Conservation (phyloP, 1,140 invertebrate genomes). For the Drosophila sechellia region DNA sequence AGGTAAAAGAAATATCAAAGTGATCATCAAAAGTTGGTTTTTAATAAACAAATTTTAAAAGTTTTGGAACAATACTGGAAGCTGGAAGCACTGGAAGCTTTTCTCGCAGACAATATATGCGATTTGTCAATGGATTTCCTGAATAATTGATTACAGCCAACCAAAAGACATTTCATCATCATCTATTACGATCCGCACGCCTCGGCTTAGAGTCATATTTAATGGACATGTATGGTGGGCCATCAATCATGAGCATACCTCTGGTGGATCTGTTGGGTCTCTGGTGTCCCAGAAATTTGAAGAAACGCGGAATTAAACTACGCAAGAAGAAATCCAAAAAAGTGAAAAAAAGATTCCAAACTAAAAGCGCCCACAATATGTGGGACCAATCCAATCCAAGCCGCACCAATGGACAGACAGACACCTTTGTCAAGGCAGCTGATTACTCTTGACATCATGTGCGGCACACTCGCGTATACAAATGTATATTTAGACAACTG, state of each 20-base stretch:
- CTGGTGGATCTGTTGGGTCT: background rate
- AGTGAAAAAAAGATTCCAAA: slow-evolving; percentile 20
- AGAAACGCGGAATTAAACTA: slow-evolving; percentile 70
- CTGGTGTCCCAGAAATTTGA: slow-evolving; percentile 33
- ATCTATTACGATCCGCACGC: slow-evolving; percentile 65
- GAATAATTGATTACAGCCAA: slow-evolving; percentile 67
- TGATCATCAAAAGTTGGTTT: background rate
- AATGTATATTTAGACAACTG: slow-evolving; percentile 68
- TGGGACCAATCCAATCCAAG: slow-evolving; percentile 51
- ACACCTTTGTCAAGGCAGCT: slow-evolving; percentile 67
- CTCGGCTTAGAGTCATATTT: slow-evolving; percentile 72
- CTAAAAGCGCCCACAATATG: slow-evolving; percentile 73
- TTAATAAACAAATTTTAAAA: too few relatives aligned
- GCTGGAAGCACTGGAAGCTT: slow-evolving; percentile 10
- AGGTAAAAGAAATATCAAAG: too few relatives aligned
- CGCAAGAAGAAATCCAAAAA: slow-evolving; percentile 39
- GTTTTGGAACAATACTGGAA: background rate
- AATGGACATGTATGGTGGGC: slow-evolving; percentile 77
- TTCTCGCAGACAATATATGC: slow-evolving; percentile 8
- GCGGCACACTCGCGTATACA: slow-evolving; percentile 42
- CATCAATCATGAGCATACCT: slow-evolving; percentile 76
- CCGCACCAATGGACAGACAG: slow-evolving; percentile 10
- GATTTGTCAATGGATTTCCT: slow-evolving; percentile 45
- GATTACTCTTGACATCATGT: slow-evolving; percentile 57
- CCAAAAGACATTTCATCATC: slow-evolving; percentile 58